A percentile compares a stretch with the other conserved stretches of the same genome.
phyloP scores from a whole-genome alignment of 2,113 vertebrate genomes.

The Aspidoscelis tigris region DNA sequence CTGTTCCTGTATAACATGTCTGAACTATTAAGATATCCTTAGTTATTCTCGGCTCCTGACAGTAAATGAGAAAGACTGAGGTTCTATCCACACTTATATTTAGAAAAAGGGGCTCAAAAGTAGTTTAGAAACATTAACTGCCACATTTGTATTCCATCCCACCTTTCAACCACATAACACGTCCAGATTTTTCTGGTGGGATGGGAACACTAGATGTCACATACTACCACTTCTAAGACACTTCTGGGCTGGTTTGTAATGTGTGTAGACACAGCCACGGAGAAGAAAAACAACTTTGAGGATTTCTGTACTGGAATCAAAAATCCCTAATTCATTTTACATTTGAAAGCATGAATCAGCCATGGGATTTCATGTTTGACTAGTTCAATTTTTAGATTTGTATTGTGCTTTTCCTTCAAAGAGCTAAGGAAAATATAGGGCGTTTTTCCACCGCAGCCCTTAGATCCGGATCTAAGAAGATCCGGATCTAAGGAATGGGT shows the following conservation, averaged over 20 bases:
- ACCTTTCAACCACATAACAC: too few relatives aligned
- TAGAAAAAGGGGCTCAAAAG: neutral
- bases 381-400: neutral
- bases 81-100: neutral
- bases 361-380: neutral
- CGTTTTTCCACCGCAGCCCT: too few relatives aligned
- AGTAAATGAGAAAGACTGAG: neutral
- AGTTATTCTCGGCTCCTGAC: too few relatives aligned
- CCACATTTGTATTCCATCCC: too few relatives aligned
- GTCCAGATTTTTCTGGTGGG: too few relatives aligned
- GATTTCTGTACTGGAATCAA: too few relatives aligned
- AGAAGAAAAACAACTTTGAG: neutral
- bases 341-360: neutral
- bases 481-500: too few relatives aligned
- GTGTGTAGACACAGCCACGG: neutral
- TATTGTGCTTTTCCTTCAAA: neutral
- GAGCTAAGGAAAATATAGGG: neutral
- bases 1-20: neutral
- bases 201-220: too few relatives aligned
- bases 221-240: too few relatives aligned
- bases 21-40: neutral
- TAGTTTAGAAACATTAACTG: neutral
- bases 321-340: neutral
- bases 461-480: too few relatives aligned
- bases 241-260: too few relatives aligned